Evolutionary conservation across 2,797 vertebrate genomes (phyloP), one percentile per base, ranked within the genome.

Genomic region (Sus cebifrons): DNA sequence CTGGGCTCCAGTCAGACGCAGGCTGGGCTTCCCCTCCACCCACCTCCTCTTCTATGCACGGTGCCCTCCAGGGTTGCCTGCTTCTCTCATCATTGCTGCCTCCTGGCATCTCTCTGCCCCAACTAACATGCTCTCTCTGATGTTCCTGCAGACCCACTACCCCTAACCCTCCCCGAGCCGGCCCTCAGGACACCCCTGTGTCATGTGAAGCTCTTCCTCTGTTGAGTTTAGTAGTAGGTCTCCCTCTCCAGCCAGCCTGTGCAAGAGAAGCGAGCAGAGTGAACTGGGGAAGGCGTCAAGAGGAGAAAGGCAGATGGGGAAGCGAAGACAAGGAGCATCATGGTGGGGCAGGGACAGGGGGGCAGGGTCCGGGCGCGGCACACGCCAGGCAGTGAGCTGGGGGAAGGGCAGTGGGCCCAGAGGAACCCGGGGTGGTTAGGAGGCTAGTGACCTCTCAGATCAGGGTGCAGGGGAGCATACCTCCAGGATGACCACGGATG

Each of bases 171-270:
- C 14, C 60, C n/a, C 5, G 18, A 36, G 36, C 84, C 14, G 10
- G 75, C 32, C 83, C 70, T 36, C 20, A 7, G 5, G 68, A 81
- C 52, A 27, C 21, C 62, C n/a, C 5, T 1, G 0, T 5, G 65
- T n/a, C 60, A 1, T 0, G 6, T 16, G 58, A 56, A 52, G 91
- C 15, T 36, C 74, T 58, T 94, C 60, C 3, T 88, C 60, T 77
- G 54, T 23, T 5, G 84, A 23, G 5, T 27, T 94, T 90, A 98
- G 92, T 98, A 98, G 86, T 98, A 98, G 0, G 98, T 98, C 95
- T 98, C 98, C 67, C 64, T 98, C 86, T 98, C 98, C 91, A 98
- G 87, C 98, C 98, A 98, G 27, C 98, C 98, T 98, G 94, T 58
- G 52, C 81, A 64, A 75, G 86, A 95, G 32, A 95, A 91, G 83